A percentile compares a stretch with the other conserved stretches of the same genome.
phyloP scores from a whole-genome alignment of 2,113 vertebrate species.

The Nesoenas mayeri region DNA sequence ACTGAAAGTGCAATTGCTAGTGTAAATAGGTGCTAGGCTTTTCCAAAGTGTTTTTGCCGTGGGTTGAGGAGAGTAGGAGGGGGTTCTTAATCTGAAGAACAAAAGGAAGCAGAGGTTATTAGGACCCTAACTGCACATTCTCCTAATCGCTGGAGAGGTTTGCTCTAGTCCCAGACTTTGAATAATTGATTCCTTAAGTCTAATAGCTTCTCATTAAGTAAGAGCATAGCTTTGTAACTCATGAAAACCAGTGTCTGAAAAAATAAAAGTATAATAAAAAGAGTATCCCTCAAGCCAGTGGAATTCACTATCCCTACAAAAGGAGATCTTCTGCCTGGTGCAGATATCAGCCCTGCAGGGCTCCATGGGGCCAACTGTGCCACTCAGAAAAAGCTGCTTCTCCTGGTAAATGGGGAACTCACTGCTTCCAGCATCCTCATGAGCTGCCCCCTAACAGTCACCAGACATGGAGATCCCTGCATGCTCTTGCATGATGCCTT shows the following conservation, averaged over 20 bases:
- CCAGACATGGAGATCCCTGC: not conserved
- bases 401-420: not conserved
- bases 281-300: not conserved
- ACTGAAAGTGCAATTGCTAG: not conserved
- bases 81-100: not conserved
- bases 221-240: not conserved
- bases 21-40: not conserved
- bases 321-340: not conserved
- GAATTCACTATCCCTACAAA: not conserved
- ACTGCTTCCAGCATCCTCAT: not conserved
- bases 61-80: not conserved
- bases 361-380: not conserved
- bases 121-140: not conserved
- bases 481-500: accelerated
- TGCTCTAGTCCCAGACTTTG: not conserved
- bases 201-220: not conserved
- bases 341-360: not conserved
- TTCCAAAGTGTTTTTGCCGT: not conserved
- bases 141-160: not conserved
- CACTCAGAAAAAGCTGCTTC: not conserved
- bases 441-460: not conserved
- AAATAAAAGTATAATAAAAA: not conserved
- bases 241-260: not conserved
- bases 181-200: not conserved
- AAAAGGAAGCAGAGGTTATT: not conserved